Evolutionary conservation across 2,113 vertebrate genomes (phyloP).

Genomic region (Pelecanoides urinatrix): DNA sequence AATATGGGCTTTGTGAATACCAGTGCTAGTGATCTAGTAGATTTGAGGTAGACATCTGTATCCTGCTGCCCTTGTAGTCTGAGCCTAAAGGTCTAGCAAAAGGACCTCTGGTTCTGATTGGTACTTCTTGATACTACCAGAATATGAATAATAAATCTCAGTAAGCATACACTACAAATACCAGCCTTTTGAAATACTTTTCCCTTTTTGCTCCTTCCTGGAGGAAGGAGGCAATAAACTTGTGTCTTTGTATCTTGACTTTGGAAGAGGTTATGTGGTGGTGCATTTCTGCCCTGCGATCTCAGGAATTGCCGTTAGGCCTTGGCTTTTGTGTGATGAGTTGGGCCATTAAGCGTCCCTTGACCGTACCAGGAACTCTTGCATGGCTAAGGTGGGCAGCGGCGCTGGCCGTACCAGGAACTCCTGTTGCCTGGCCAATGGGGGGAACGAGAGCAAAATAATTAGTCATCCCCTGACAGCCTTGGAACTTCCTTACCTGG

Average conservation of each 20-base stretch:
- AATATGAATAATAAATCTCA: background rate
- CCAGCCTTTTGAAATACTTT: background rate
- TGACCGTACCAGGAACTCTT: too few relatives aligned
- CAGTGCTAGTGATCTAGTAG: background rate
- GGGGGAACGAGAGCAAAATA: too few relatives aligned
- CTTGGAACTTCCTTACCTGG: too few relatives aligned
- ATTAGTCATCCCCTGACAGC: too few relatives aligned
- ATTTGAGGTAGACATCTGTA: background rate
- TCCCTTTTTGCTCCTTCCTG: background rate
- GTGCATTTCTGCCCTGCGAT: too few relatives aligned
- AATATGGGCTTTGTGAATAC: background rate
- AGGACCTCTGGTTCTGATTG: background rate
- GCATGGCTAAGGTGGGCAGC: too few relatives aligned
- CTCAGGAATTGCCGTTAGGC: too few relatives aligned
- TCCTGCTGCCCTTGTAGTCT: background rate
- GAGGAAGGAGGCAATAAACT: background rate
- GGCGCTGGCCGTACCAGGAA: too few relatives aligned
- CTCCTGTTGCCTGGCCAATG: too few relatives aligned
- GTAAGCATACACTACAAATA: background rate
- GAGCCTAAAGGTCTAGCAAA: background rate
- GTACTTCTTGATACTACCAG: background rate
- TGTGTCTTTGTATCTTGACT: background rate
- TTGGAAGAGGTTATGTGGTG: background rate
- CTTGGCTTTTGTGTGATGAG: too few relatives aligned
- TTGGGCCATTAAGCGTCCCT: too few relatives aligned